Conservation (phyloP, 2,113 vertebrate species). For the Chlamydotis undulata region DNA sequence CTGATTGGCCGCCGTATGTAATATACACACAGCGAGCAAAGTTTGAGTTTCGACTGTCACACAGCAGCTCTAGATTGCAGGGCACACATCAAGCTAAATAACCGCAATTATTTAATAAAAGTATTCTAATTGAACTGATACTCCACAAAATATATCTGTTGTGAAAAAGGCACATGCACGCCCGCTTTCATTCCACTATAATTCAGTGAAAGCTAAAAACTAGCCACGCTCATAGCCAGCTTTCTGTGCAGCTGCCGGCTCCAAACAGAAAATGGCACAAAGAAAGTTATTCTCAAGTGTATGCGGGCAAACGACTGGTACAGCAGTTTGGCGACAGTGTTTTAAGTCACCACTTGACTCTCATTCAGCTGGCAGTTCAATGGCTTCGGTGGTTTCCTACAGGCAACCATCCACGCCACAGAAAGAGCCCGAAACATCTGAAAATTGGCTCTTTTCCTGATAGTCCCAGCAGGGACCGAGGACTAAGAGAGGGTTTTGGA, state of each 20-base stretch:
- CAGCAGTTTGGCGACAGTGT: background rate
- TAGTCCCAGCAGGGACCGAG: background rate
- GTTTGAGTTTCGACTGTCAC: constrained; percentile 29
- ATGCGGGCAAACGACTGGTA: background rate
- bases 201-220: background rate
- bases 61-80: background rate
- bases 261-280: background rate
- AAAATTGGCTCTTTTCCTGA: background rate
- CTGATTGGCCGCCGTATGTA: background rate
- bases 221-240: background rate
- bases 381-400: background rate
- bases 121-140: background rate
- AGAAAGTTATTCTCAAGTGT: background rate
- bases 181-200: background rate
- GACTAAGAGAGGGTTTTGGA: background rate
- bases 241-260: background rate
- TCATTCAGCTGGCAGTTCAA: background rate
- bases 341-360: background rate
- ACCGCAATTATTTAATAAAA: background rate
- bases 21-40: background rate
- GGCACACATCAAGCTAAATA: background rate
- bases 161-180: background rate
- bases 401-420: background rate
- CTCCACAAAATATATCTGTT: background rate
- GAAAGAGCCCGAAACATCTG: background rate